Percentiles rank a stretch among this genome's conserved stretches.
These are phyloP conservation scores for Pachypsylla venusta DNA, from an alignment of 1,140 invertebrate genomes.

Conservation along the genomic window DNA sequence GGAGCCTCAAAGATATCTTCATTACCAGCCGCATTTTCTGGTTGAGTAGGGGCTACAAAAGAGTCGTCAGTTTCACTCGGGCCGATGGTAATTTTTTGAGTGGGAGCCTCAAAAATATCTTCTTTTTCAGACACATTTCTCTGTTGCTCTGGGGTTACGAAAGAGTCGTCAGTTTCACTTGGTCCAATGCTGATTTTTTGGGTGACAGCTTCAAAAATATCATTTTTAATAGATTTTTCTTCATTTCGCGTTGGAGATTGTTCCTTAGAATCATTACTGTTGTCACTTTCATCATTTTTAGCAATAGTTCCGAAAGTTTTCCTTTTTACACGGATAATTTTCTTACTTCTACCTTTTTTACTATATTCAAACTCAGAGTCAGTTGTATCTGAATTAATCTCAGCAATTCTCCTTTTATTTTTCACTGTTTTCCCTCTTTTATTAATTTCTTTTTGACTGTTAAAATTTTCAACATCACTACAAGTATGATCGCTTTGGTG, in stretches of 20 bases:
- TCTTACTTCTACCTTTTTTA: too few species aligned
- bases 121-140: background rate
- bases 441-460: too few species aligned
- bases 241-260: background rate
- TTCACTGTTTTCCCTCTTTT: too few species aligned
- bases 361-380: too few species aligned
- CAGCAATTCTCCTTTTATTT: too few species aligned
- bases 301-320: too few species aligned
- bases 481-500: too few species aligned
- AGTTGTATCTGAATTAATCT: too few species aligned
- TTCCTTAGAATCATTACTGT: too few species aligned
- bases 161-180: background rate
- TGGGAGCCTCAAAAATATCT: background rate
- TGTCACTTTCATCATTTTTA: too few species aligned
- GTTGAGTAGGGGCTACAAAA: background rate
- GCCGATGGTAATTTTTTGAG: background rate
- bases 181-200: background rate
- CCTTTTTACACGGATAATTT: too few species aligned
- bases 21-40: background rate
- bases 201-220: background rate
- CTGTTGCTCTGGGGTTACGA: background rate
- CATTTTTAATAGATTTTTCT: background rate
- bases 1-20: constrained; percentile 3
- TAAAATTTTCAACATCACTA: too few species aligned
- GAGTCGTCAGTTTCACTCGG: background rate